These are phyloP conservation scores for Polyergus mexicanus DNA, from an alignment of 1,140 invertebrate species.

Conservation along the genomic window DNA sequence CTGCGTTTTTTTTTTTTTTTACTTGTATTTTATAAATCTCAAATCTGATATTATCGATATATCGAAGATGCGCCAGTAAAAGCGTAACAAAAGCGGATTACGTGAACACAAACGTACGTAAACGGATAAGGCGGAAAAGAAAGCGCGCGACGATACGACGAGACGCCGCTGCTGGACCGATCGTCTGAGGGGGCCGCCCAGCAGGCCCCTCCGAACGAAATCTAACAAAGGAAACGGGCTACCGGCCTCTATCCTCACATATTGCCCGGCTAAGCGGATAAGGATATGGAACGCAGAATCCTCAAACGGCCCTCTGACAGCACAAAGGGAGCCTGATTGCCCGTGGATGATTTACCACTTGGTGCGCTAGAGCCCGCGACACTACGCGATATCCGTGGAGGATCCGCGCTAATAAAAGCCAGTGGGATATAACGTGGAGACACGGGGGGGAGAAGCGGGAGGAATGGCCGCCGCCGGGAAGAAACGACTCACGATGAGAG, in stretches of 20 bases:
- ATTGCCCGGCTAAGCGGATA: conserved; percentile 64
- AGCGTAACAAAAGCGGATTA: conserved; percentile 42
- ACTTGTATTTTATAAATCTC: conserved; percentile 20
- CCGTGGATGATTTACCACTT: conserved; percentile 74
- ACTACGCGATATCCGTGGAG: conserved; percentile 61
- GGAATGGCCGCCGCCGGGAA: background rate
- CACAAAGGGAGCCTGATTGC: conserved; percentile 64
- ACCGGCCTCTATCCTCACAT: conserved; percentile 56
- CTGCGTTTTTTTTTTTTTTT: background rate
- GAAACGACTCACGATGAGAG: background rate
- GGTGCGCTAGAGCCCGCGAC: conserved; percentile 16
- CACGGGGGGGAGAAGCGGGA: background rate
- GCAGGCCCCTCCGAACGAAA: conserved; percentile 12
- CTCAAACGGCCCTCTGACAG: conserved; percentile 52
- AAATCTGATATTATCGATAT: conserved; percentile 41
- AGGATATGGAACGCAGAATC: conserved; percentile 49
- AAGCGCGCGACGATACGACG: conserved; percentile 45
- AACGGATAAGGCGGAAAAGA: conserved; percentile 42
- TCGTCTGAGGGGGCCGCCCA: too few relatives aligned
- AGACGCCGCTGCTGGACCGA: background rate
- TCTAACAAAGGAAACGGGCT: conserved; percentile 55
- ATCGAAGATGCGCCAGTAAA: background rate
- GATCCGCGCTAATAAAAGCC: conserved; percentile 65
- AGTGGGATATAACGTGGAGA: conserved; percentile 10
- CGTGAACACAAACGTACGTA: conserved; percentile 42